Evolutionary conservation across 2,888 invertebrate genomes (phyloP), one percentile per base, ranked within the genome.

Genomic region (Drosophila neutralis): DNA sequence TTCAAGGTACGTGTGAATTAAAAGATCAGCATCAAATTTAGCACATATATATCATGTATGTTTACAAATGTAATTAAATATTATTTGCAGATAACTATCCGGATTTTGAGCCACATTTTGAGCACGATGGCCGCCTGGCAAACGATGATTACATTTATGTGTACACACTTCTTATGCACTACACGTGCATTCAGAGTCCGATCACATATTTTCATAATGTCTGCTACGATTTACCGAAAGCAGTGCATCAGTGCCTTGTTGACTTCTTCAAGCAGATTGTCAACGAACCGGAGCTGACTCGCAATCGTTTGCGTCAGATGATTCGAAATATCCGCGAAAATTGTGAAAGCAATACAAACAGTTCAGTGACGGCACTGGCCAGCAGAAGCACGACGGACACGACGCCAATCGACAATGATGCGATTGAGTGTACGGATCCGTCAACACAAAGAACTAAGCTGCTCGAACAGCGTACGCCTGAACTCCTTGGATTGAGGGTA

Each of bases 101-200:
- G 0, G 73, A 84, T 1, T 92, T 92, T 58, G 71, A 82, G 8
- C 73, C 87, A 0, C 78, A 85, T 38, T 63, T 87, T 2, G 91
- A 92, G 69, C 79, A 82, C 65, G 73, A 83, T 10, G 87, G 88
- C 21, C 75, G 71, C 2, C 40, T 93, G 0, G 84, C 83, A 31
- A 63, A 83, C 0, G 62, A 77, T 0, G 93, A 93, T 57, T 92
- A 92, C 61, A 59, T 93, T 6, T 92, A 91, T 63, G 83, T 91
- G 1, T 93, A 92, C 68, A 92, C 93, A 0, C 65, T 93, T 7
- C 70, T 93, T 0, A 73, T 93, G 61, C 93, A 93, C 69, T 92
- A 90, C 71, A 88, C 90, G 6, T 93, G 93, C 64, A 90, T 93
- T 0, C 89, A 88, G 71, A 71, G 73, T 64, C 89, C 91, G 0